These are phyloP conservation scores for Bugula neritina DNA, from an alignment of 2,888 invertebrate species.

Conservation along the genomic window DNA sequence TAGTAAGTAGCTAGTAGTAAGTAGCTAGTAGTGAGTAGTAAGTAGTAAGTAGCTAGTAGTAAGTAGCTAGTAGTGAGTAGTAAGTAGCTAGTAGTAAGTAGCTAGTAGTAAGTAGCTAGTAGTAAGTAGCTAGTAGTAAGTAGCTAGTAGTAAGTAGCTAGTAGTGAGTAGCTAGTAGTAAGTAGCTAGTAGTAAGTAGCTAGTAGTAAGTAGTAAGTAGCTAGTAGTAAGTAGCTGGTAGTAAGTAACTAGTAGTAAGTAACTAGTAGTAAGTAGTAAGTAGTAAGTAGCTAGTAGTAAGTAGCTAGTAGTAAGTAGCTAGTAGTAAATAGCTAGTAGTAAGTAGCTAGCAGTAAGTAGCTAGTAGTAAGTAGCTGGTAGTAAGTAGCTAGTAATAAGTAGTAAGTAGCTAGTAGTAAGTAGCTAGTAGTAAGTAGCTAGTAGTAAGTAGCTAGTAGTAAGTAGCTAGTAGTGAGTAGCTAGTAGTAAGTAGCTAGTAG, in stretches of 20 bases:
- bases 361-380: background rate
- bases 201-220: too few relatives aligned
- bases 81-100: background rate
- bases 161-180: background rate
- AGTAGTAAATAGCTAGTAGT: too few relatives aligned
- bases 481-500: too few relatives aligned
- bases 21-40: too few relatives aligned
- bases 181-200: too few relatives aligned
- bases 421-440: too few relatives aligned
- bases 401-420: too few relatives aligned
- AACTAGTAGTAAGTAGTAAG: background rate
- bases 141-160: background rate
- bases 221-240: background rate
- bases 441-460: too few relatives aligned
- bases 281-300: background rate
- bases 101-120: background rate
- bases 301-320: too few relatives aligned
- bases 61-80: too few relatives aligned
- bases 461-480: too few relatives aligned
- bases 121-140: background rate
- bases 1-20: background rate
- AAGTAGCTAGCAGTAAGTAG: background rate
- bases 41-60: too few relatives aligned
- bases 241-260: background rate
- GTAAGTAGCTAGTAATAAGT: background rate